A percentile compares a stretch with the other conserved stretches of the same genome.
Evolutionary conservation across 1,140 invertebrate genomes (phyloP).

Genomic region (Hylaeus anthracinus): DNA sequence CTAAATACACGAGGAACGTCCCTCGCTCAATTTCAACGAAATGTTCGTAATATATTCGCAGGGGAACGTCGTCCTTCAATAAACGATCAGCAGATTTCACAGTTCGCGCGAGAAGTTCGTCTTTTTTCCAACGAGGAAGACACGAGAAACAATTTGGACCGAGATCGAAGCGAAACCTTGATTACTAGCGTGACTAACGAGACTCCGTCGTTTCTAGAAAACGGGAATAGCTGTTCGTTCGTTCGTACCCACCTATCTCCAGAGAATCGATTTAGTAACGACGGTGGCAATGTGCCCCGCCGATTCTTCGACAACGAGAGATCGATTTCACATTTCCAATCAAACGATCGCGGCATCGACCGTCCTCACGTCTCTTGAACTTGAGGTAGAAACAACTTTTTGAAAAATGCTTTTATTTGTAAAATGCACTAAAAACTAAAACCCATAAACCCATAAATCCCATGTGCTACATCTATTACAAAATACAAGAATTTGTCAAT

Average conservation of each 20-base stretch:
- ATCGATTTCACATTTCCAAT: conserved; percentile 77
- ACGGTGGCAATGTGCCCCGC: conserved; percentile 45
- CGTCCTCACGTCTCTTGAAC: not conserved
- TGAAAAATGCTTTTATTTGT: too few species aligned
- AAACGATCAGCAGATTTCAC: conserved; percentile 13
- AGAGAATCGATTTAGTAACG: conserved; percentile 70
- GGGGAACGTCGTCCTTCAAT: not conserved
- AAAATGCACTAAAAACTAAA: too few species aligned
- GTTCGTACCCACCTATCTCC: conserved; percentile 65
- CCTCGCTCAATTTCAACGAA: not conserved
- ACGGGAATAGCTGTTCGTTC: conserved; percentile 66
- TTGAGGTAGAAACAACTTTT: not conserved
- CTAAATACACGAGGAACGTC: too few species aligned
- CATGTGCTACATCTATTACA: too few species aligned
- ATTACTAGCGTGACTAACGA: conserved; percentile 78
- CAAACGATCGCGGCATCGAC: conserved; percentile 63
- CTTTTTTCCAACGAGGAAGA: conserved; percentile 9
- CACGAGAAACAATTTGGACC: conserved; percentile 61
- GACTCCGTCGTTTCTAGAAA: conserved; percentile 70
- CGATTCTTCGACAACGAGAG: conserved; percentile 71
- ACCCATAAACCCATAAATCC: too few species aligned
- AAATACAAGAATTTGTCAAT: too few species aligned
- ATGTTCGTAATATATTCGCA: not conserved
- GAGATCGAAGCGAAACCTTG: conserved; percentile 74
- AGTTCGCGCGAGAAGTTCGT: conserved; percentile 19